phyloP scores from a whole-genome alignment of 2,797 vertebrate genomes.

The Octomys mimax region DNA sequence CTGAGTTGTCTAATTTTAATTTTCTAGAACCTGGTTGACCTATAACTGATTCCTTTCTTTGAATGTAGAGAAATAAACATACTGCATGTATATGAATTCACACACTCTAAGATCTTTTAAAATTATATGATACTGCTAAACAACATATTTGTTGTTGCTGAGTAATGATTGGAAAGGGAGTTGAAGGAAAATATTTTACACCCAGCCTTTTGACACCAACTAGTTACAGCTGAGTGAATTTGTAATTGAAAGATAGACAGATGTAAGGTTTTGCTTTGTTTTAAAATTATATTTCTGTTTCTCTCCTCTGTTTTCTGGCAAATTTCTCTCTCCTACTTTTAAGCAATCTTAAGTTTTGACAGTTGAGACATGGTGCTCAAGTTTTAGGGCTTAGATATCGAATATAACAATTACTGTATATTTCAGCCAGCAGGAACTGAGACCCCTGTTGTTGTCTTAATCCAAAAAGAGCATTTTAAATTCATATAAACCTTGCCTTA shows the following conservation, averaged over 20 bases:
- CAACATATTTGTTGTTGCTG: slow-evolving; percentile 17
- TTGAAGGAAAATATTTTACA: slow-evolving; percentile 69
- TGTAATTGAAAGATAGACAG: slow-evolving; percentile 33
- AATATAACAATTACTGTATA: slow-evolving; percentile 73
- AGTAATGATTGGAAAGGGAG: slow-evolving; percentile 27
- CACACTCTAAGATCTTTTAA: slow-evolving; percentile 42
- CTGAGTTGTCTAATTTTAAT: slow-evolving; percentile 1
- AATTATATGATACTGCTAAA: slow-evolving; percentile 10
- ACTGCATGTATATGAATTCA: background rate
- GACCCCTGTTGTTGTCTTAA: slow-evolving; percentile 74
- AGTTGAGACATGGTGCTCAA: slow-evolving; percentile 64
- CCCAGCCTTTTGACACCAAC: slow-evolving; percentile 67
- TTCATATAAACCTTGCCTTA: slow-evolving; percentile 77
- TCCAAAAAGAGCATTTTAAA: slow-evolving; percentile 75
- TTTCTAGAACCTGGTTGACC: slow-evolving; percentile 25
- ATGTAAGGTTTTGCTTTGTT: background rate
- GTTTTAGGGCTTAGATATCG: slow-evolving; percentile 76
- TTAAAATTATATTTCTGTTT: slow-evolving; percentile 16
- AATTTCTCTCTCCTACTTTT: slow-evolving; percentile 39
- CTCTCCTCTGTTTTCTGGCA: background rate
- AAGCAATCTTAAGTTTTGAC: slow-evolving; percentile 67
- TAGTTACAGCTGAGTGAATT: slow-evolving; percentile 56
- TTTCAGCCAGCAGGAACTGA: slow-evolving; percentile 74
- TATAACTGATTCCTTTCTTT: slow-evolving; percentile 43
- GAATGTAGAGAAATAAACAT: slow-evolving; percentile 10